Evolutionary conservation across 2,113 vertebrate genomes (phyloP).

Genomic region (Esox niger): DNA sequence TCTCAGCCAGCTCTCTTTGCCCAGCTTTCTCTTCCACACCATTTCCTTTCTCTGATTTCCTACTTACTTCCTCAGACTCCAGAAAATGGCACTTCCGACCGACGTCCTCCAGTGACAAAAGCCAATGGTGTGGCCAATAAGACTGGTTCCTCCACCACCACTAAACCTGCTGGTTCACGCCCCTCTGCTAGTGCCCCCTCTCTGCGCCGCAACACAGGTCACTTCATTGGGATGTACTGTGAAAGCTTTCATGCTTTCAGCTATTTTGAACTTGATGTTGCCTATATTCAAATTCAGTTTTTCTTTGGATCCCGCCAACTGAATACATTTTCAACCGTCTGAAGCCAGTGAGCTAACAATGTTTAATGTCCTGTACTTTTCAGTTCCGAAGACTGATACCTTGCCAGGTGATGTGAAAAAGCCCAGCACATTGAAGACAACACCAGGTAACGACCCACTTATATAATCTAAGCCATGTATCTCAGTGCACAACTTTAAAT

Average conservation of each 20-base stretch:
- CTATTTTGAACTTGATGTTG: too few species aligned
- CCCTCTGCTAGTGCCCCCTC: not conserved
- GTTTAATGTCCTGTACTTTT: conserved; percentile 1
- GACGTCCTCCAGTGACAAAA: conserved; percentile 75
- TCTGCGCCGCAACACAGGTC: too few species aligned
- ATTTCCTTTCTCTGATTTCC: not conserved
- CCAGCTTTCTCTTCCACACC: not conserved
- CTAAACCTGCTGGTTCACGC: conserved; percentile 50
- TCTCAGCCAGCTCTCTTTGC: too few species aligned
- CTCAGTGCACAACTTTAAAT: too few species aligned
- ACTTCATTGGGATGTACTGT: too few species aligned
- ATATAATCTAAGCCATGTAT: too few species aligned
- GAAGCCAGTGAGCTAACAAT: too few species aligned
- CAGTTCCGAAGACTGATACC: conserved; percentile 79
- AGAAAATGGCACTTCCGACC: too few species aligned
- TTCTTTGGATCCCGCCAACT: too few species aligned
- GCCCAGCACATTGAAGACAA: conserved; percentile 66
- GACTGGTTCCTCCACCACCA: conserved; percentile 52
- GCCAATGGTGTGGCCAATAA: conserved; percentile 64
- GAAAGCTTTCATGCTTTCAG: too few species aligned
- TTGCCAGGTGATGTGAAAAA: conserved; percentile 83
- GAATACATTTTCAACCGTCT: not conserved
- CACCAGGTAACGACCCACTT: conserved; percentile 65
- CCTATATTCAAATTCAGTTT: too few species aligned
- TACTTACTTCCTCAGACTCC: conserved; percentile 52